Evolutionary conservation across 1,140 invertebrate genomes (phyloP).

Genomic region (Matsumurasca onukii): DNA sequence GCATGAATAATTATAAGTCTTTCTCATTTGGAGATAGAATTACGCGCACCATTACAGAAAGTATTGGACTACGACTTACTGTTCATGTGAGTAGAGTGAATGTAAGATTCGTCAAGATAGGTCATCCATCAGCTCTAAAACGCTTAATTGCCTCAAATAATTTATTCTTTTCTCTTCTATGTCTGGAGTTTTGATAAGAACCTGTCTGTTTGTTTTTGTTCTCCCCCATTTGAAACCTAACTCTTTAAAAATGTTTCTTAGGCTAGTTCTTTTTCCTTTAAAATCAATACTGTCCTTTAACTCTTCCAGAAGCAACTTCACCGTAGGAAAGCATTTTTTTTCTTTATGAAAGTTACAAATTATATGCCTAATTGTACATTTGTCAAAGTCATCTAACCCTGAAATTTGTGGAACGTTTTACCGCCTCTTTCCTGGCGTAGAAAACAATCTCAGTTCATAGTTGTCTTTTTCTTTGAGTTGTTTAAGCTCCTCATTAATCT

Average conservation of each 20-base stretch:
- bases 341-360: conserved; percentile 9
- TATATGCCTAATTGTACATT: neutral
- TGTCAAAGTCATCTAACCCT: conserved; percentile 16
- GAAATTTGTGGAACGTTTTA: neutral
- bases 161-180: neutral
- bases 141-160: conserved; percentile 7
- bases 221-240: conserved; percentile 24
- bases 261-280: neutral
- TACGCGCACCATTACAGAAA: neutral
- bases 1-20: conserved; percentile 25
- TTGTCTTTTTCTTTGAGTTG: neutral
- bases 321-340: conserved; percentile 16
- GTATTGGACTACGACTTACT: conserved; percentile 21
- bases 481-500: conserved; percentile 13
- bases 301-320: conserved; percentile 2
- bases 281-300: conserved; percentile 1
- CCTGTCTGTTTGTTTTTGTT: neutral
- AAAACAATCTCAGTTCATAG: conserved; percentile 2
- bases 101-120: conserved; percentile 26
- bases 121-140: conserved; percentile 23
- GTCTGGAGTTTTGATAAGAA: conserved; percentile 23
- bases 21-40: conserved; percentile 1
- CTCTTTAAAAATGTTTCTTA: conserved; percentile 16
- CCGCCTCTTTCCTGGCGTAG: neutral
- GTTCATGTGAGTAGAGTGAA: neutral